Evolutionary conservation across 2,113 vertebrate genomes (phyloP).

Genomic region (Nipponia nippon): DNA sequence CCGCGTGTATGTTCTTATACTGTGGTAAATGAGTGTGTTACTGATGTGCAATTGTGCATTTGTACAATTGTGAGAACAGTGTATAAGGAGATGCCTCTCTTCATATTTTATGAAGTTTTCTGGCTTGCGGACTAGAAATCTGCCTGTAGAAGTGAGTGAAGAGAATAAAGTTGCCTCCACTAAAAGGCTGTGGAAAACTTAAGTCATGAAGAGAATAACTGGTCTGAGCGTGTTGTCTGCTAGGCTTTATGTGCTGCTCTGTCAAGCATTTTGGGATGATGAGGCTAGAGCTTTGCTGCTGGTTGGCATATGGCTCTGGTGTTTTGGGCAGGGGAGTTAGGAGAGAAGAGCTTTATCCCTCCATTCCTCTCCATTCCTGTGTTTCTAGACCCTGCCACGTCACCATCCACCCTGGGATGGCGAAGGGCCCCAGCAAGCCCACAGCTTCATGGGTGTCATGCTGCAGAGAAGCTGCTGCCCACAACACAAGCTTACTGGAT

Average conservation of each 20-base stretch:
- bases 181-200: neutral
- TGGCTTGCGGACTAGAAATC: neutral
- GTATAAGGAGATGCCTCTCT: neutral
- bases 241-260: neutral
- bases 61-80: neutral
- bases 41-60: neutral
- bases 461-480: neutral
- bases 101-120: neutral
- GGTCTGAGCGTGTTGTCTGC: neutral
- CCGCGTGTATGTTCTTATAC: neutral
- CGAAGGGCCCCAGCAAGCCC: neutral
- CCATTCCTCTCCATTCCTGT: neutral
- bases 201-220: neutral
- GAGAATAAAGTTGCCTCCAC: neutral
- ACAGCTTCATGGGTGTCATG: accelerated
- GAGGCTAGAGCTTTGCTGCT: neutral
- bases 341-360: neutral
- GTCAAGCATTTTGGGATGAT: neutral
- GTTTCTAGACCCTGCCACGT: neutral
- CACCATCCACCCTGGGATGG: neutral
- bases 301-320: accelerated
- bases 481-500: neutral
- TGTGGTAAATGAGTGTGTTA: neutral
- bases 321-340: neutral
- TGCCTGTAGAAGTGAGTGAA: neutral